These are phyloP conservation scores for Drosophila miranda DNA, from an alignment of 1,140 invertebrate genomes.

Conservation along the genomic window DNA sequence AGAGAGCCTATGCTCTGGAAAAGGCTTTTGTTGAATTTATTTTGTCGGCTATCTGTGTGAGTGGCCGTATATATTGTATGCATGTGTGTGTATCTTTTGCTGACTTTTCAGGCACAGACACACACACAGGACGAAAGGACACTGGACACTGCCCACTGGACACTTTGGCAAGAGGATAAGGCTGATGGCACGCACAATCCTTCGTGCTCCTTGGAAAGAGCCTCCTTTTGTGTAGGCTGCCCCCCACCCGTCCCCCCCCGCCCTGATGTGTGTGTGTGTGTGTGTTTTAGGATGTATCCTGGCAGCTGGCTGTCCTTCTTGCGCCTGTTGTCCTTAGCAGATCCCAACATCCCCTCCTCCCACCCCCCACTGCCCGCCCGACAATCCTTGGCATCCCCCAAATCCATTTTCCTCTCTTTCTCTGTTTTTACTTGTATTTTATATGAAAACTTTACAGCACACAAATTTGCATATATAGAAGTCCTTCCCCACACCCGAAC, in stretches of 20 bases:
- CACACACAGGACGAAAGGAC: constrained; percentile 40
- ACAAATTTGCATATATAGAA: constrained; percentile 77
- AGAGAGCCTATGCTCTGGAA: constrained; percentile 27
- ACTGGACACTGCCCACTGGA: constrained; percentile 46
- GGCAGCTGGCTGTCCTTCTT: constrained; percentile 67
- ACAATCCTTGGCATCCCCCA: constrained; percentile 42
- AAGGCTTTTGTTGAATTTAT: constrained; percentile 76
- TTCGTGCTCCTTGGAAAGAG: constrained; percentile 59
- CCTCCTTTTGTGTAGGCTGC: constrained; percentile 70
- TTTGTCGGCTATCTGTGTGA: constrained; percentile 24
- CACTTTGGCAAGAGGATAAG: constrained; percentile 52
- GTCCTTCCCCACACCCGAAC: constrained; percentile 20
- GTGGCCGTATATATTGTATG: constrained; percentile 1
- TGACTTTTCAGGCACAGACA: constrained; percentile 66
- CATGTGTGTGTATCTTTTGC: constrained; percentile 70
- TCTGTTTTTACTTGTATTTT: constrained; percentile 80
- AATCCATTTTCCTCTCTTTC: constrained; percentile 62
- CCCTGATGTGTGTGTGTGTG: constrained; percentile 11
- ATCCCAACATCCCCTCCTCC: no score
- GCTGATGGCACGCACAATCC: constrained; percentile 69
- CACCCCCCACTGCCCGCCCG: no score
- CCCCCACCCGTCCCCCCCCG: constrained; percentile 54
- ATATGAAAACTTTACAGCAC: constrained; percentile 77
- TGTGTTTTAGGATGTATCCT: constrained; percentile 19
- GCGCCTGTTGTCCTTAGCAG: constrained; percentile 63